Base-by-base conservation (phyloP, 2,113 vertebrate genomes). In the Brachirus orientalis region DNA sequence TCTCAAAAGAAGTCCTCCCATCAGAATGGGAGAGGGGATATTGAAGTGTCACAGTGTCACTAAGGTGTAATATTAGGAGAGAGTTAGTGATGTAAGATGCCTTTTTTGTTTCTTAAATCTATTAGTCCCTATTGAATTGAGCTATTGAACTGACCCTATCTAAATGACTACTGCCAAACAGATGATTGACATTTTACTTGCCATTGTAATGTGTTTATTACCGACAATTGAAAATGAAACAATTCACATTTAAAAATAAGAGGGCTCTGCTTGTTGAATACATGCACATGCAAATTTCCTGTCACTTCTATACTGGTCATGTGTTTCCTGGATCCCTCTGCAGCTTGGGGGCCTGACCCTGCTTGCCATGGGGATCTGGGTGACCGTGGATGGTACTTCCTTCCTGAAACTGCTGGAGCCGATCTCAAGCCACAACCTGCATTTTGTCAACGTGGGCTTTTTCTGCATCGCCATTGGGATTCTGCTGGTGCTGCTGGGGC, bases 301-400 rank as follows among this genome's bases (percentile, higher is more conserved):
- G 17, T 1, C 8, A n/a, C 13, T 22, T 10, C 16, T 38, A 2
- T 35, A 18, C 20, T 68, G 18, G 28, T 57, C 5, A 6, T 45
- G 20, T 62, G 40, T 65, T 45, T 12, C 14, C 14, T 37, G 16
- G 19, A 28, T 46, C 10, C 20, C 50, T 33, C 44, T 87, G 43
- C 87, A 98, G 97, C 82, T 97, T 0, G 83, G 90, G 6, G 96
- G 96, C 0, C 80, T 78, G 6, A 66, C 89, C 36, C 88, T 99
- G 63, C 69, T 96, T 51, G 94, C 93, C 43, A 87, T 94, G 81
- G 96, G 97, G 14, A 94, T 95, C 86, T 98, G 96, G 97, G 94
- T 94, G 33, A 91, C 69, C 0, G 85, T 94, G n/a, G 94, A 95
- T 2, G 90, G 81, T 11, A 0, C 50, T 1, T 94, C 93, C 1